A percentile compares a stretch with the other conserved stretches of the same genome.
These are phyloP conservation scores for Oopsacas minuta DNA, from an alignment of 37 sponge, comb jelly and placozoan species.

Conservation along the genomic window DNA sequence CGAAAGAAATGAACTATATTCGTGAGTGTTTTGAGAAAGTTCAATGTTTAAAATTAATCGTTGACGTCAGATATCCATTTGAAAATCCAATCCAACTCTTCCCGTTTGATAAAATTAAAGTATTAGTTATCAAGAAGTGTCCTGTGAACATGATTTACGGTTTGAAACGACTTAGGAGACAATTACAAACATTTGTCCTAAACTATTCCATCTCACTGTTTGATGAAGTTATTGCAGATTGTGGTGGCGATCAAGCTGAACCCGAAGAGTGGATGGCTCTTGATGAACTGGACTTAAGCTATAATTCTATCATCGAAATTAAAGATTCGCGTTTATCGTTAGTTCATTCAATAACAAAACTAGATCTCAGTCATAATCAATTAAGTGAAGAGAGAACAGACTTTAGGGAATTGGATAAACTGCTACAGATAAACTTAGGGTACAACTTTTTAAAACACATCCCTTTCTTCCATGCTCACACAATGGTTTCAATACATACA, in stretches of 20 bases:
- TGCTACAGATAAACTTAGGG: neutral
- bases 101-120: neutral
- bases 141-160: neutral
- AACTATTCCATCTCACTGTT: neutral
- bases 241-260: neutral
- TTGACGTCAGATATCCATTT: neutral
- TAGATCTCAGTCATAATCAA: slow-evolving; percentile 16
- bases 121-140: neutral
- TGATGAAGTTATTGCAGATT: neutral
- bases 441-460: neutral
- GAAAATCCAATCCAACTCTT: neutral
- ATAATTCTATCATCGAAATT: neutral
- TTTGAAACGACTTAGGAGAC: neutral
- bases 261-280: neutral
- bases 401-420: neutral
- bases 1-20: slow-evolving; percentile 5
- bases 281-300: slow-evolving; percentile 6
- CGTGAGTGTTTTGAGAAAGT: slow-evolving; percentile 12
- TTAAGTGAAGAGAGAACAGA: slow-evolving; percentile 9
- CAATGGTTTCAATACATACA: neutral
- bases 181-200: neutral
- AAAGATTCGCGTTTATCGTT: neutral
- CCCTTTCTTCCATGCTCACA: neutral
- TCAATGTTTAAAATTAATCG: neutral
- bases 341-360: neutral